phyloP scores from a whole-genome alignment of 2,797 vertebrate species.

The Tenualosa thibaudeaui region DNA sequence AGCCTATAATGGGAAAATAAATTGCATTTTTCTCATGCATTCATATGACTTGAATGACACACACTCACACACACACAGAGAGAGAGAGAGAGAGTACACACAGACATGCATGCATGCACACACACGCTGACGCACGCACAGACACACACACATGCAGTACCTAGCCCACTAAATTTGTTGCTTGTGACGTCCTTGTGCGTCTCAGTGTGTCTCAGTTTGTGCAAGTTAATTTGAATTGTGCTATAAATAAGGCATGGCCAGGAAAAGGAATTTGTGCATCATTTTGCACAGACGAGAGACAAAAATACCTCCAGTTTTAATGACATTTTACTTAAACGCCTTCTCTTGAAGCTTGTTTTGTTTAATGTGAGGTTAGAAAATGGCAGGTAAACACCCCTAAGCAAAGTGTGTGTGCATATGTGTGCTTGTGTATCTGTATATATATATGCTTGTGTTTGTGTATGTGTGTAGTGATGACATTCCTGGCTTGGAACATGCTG shows the following conservation, averaged over 20 bases:
- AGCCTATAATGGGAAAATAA: constrained; percentile 7
- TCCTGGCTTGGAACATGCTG: not conserved
- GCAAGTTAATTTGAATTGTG: not conserved
- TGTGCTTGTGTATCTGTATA: not conserved
- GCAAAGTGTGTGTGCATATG: not conserved
- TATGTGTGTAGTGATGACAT: not conserved
- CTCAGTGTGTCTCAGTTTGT: not conserved
- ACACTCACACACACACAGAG: not conserved
- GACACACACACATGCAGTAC: not conserved
- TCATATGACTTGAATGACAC: not conserved
- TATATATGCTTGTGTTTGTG: not conserved
- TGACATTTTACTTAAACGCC: not conserved
- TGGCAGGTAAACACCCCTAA: not conserved
- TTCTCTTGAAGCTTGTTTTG: not conserved
- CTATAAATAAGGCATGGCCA: not conserved
- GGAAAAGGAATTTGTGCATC: not conserved
- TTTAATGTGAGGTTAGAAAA: constrained; percentile 6
- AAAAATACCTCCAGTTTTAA: not conserved
- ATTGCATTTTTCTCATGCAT: constrained; percentile 21
- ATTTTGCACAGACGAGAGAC: not conserved
- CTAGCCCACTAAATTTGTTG: not conserved
- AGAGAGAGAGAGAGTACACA: not conserved
- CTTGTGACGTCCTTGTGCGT: not conserved
- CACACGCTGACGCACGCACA: not conserved
- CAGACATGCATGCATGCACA: not conserved